These are phyloP conservation scores for Vulpes ferrilata DNA, from an alignment of 2,113 vertebrate species.

Conservation along the genomic window DNA sequence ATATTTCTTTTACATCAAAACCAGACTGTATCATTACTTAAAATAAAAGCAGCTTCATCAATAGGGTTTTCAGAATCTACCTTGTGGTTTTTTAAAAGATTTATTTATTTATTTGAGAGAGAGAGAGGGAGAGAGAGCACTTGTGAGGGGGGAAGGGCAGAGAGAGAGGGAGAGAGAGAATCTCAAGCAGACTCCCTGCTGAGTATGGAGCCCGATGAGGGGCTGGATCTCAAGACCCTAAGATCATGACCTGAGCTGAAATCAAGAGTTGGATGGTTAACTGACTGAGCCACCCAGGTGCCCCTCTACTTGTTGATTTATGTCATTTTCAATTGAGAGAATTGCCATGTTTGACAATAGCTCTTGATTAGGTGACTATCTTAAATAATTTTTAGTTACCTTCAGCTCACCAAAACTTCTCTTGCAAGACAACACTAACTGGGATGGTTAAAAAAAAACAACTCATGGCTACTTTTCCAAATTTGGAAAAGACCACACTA, in stretches of 20 bases:
- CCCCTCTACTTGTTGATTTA: neutral
- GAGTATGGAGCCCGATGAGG: neutral
- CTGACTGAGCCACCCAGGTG: neutral
- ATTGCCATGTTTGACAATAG: neutral
- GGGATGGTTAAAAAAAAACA: neutral
- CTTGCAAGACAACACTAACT: neutral
- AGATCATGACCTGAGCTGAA: neutral
- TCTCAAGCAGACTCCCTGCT: neutral
- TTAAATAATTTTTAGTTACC: constrained; percentile 21
- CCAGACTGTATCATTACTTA: neutral
- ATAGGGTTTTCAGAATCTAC: neutral
- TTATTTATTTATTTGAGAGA: neutral
- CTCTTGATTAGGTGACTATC: neutral
- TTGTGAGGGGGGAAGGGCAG: neutral
- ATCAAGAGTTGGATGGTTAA: neutral
- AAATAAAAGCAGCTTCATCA: neutral
- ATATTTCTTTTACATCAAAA: constrained; percentile 9
- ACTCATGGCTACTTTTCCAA: neutral
- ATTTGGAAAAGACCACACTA: neutral
- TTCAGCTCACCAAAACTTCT: neutral
- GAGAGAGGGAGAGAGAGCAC: neutral
- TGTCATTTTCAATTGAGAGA: neutral
- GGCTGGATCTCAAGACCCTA: neutral
- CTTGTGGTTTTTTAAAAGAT: neutral
- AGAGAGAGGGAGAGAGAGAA: neutral